Conservation (phyloP, 2,113 vertebrate species). For the Thymallus thymallus region DNA sequence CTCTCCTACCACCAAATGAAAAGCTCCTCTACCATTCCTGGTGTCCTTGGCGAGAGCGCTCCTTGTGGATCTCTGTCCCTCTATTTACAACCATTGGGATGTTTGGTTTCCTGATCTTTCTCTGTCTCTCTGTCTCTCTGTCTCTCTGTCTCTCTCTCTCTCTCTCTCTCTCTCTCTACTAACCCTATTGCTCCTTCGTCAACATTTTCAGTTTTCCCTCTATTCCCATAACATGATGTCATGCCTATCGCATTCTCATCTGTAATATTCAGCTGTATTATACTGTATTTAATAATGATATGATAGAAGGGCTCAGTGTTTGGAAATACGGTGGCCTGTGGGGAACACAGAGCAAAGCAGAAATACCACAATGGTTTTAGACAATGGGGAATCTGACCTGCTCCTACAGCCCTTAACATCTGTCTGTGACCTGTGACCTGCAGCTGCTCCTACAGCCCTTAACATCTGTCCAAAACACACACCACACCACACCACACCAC, state of each 20-base stretch:
- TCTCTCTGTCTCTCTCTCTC: constrained; percentile 12
- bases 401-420: constrained; percentile 6
- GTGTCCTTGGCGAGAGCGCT: constrained; percentile 71
- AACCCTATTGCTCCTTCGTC: constrained; percentile 5
- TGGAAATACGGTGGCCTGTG: constrained; percentile 5
- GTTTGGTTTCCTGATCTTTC: constrained; percentile 56
- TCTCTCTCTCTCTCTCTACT: constrained; percentile 18
- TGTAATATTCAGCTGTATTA: constrained; percentile 32
- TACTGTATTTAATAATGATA: constrained; percentile 24
- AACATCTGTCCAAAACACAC: constrained; percentile 14
- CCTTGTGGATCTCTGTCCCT: constrained; percentile 58
- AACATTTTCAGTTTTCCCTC: neutral
- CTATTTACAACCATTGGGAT: constrained; percentile 62
- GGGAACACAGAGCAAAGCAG: neutral
- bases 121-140: neutral
- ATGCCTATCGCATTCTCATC: neutral
- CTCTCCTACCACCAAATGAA: constrained; percentile 60
- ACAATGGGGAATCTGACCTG: neutral
- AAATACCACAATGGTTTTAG: constrained; percentile 3
- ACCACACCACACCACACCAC: too few relatives aligned
- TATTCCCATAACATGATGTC: neutral
- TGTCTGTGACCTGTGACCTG: constrained; percentile 26
- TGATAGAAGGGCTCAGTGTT: neutral
- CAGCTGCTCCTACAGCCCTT: neutral
- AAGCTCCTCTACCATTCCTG: constrained; percentile 71